phyloP scores from a whole-genome alignment of 2,113 vertebrate species.

The Helogale parvula region DNA sequence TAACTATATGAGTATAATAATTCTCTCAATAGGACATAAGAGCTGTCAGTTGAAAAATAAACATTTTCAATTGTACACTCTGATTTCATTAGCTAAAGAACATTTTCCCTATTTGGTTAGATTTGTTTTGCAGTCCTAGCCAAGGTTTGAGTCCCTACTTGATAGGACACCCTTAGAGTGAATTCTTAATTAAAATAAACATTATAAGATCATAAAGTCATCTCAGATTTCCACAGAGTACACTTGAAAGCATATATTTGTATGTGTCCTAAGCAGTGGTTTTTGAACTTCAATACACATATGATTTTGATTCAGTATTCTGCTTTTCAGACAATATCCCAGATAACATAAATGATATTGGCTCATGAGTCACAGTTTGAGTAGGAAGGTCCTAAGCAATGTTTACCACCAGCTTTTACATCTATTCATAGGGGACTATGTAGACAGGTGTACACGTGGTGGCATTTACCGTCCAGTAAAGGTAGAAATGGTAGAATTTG shows the following conservation, averaged over 20 bases:
- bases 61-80: not conserved
- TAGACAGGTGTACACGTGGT: not conserved
- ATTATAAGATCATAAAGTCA: not conserved
- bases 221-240: not conserved
- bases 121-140: not conserved
- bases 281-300: not conserved
- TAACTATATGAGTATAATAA: not conserved
- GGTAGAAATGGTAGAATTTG: not conserved
- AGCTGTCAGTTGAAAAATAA: not conserved
- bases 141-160: not conserved
- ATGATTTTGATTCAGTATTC: not conserved
- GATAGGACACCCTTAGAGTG: not conserved
- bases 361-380: not conserved
- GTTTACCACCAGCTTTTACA: not conserved
- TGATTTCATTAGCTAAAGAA: not conserved
- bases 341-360: not conserved
- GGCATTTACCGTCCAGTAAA: not conserved
- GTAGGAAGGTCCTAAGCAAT: not conserved
- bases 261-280: not conserved
- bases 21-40: not conserved
- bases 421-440: not conserved
- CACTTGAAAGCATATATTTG: not conserved
- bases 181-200: conserved; percentile 39
- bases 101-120: not conserved
- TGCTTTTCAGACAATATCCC: conserved; percentile 18